Conservation (phyloP, 2,797 vertebrate species). For the Chromobotia macracanthus region DNA sequence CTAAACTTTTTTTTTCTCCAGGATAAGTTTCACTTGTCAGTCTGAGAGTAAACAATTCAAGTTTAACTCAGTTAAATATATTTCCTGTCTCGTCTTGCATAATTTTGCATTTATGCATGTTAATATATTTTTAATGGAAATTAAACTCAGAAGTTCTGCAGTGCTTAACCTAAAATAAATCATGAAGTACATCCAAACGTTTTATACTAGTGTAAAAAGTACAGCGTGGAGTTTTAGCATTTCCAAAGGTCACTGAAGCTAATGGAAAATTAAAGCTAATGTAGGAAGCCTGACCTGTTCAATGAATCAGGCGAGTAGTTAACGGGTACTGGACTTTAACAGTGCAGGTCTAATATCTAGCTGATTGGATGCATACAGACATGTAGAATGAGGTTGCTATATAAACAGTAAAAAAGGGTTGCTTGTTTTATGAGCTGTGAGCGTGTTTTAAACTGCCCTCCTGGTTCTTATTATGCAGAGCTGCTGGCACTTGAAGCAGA, state of each 20-base stretch:
- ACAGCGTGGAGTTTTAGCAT: background rate
- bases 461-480: conserved; percentile 19
- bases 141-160: too few relatives aligned
- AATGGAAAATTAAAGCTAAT: background rate
- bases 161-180: too few relatives aligned
- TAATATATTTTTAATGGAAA: too few relatives aligned
- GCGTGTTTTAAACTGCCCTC: conserved; percentile 11
- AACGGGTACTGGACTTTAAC: background rate
- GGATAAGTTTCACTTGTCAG: background rate
- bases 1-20: background rate
- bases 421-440: conserved; percentile 2
- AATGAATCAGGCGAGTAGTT: background rate
- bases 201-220: background rate
- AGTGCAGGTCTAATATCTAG: background rate
- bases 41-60: too few relatives aligned
- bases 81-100: too few relatives aligned
- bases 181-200: too few relatives aligned
- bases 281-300: background rate
- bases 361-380: background rate
- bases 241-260: background rate
- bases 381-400: conserved; percentile 8
- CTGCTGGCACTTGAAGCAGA: background rate
- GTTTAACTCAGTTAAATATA: too few relatives aligned
- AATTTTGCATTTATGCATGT: too few relatives aligned
- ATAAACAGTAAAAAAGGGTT: background rate